Evolutionary conservation across 2,113 vertebrate genomes (phyloP), one percentile per base, ranked within the genome.

Genomic region (Bettongia penicillata): DNA sequence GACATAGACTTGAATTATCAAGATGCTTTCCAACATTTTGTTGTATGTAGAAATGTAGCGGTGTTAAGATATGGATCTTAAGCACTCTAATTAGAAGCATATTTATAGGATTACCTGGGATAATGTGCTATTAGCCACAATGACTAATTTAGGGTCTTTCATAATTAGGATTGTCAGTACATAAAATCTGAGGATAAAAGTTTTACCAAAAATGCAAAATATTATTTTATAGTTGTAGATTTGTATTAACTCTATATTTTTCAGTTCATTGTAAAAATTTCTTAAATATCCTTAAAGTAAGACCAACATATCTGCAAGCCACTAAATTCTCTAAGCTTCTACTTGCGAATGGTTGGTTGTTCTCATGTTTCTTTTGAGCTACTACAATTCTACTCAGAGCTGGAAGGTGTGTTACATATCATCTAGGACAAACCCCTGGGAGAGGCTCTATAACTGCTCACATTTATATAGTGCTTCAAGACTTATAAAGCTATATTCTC

Each of bases 241-340:
- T 53, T 91, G 26, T 57, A 31, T 53, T 14, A 31, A 92, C 55
- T 89, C 57, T 92, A 37, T 53, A 61, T 48, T 84, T 90, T 96
- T 94, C 0, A 90, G 10, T 68, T 37, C 31, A 14, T 68, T 68
- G 57, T 12, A 68, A 68, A 68, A 37, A 37, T 37, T 68, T 68
- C 28, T 37, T 37, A 31, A 37, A 37, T 28, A 68, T 68, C 31
- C 37, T 68, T 37, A 68, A 68, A 68, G 31, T 68, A 68, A 68
- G 57, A 68, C 57, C 24, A 12, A 37, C 3, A 11, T 10, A 61
- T 28, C 8, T 10, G 55, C 55, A 61, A 11, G 9, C 26, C 25
- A 61, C 8, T 28, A 61, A 61, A 0, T 28, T 61, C 28, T 31
- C 26, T 31, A 9, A 61, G 55, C 9, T 61, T 28, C 26, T 61